These are phyloP conservation scores for Ranitomeya imitator DNA, from an alignment of 2,113 vertebrate genomes.

Conservation along the genomic window DNA sequence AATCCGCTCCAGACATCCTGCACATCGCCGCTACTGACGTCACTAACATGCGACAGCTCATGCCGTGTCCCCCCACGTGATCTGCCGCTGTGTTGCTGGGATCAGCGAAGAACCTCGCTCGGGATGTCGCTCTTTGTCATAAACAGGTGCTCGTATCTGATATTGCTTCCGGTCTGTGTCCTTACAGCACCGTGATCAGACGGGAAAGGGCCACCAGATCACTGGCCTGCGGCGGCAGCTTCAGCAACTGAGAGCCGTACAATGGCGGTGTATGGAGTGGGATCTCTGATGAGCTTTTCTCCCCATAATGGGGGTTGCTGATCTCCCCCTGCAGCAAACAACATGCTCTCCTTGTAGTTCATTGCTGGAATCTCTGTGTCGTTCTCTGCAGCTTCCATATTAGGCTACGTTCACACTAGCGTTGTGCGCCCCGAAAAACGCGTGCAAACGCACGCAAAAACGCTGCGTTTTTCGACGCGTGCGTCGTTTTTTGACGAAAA, in stretches of 20 bases:
- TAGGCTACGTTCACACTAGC: no score
- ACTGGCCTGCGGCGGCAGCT: neutral
- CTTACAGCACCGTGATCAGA: neutral
- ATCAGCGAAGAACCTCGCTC: neutral
- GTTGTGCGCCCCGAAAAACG: no score
- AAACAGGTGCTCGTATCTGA: constrained; percentile 26
- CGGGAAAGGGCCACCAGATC: neutral
- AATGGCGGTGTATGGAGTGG: neutral
- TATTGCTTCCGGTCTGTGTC: neutral
- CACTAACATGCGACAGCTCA: constrained; percentile 19
- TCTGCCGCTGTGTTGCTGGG: neutral
- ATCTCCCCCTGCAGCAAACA: no score
- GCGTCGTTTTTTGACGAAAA: no score
- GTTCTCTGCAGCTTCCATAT: no score
- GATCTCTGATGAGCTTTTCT: no score
- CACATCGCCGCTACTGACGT: neutral
- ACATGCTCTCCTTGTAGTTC: no score
- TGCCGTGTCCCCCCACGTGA: constrained; percentile 15
- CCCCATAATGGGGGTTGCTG: no score
- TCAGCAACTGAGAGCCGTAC: neutral
- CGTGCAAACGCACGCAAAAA: no score
- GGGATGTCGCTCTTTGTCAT: constrained; percentile 49
- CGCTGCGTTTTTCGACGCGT: no score
- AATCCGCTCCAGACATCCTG: neutral
- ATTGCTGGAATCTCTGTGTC: no score